phyloP scores from a whole-genome alignment of 2,797 vertebrate genomes.

The Cossypha dichroa region DNA sequence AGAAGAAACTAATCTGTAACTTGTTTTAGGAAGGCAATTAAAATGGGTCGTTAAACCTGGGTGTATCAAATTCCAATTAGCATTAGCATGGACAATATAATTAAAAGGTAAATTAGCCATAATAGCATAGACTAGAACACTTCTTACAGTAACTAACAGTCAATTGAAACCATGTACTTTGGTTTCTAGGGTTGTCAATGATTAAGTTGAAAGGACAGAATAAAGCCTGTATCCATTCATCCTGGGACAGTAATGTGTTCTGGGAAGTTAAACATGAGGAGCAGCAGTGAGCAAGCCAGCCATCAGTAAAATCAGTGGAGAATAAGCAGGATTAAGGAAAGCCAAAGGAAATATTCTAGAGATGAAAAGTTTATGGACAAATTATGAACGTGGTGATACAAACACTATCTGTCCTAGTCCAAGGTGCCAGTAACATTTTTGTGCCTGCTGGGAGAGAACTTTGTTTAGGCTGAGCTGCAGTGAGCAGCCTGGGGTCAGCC shows the following conservation, averaged over 20 bases:
- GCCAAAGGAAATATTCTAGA: background rate
- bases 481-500: background rate
- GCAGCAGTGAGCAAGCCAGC: background rate
- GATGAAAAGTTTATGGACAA: background rate
- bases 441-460: background rate
- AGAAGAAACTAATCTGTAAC: conserved; percentile 69
- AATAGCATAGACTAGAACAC: conserved; percentile 44
- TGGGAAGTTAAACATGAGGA: conserved; percentile 21
- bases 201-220: conserved; percentile 57
- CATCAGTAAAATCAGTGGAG: background rate
- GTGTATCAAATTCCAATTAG: conserved; percentile 71
- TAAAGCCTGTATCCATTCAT: conserved; percentile 39
- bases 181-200: conserved; percentile 53
- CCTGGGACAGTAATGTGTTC: conserved; percentile 42
- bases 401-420: background rate
- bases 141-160: conserved; percentile 68
- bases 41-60: conserved; percentile 64
- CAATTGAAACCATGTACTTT: conserved; percentile 63
- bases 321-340: background rate
- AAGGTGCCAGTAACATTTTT: background rate
- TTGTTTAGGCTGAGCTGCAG: background rate
- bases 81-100: conserved; percentile 69
- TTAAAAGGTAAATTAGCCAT: conserved; percentile 75
- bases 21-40: conserved; percentile 65
- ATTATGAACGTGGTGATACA: background rate